Base-by-base conservation (phyloP, 2,888 invertebrate genomes). In the Cephus rjabovi region DNA sequence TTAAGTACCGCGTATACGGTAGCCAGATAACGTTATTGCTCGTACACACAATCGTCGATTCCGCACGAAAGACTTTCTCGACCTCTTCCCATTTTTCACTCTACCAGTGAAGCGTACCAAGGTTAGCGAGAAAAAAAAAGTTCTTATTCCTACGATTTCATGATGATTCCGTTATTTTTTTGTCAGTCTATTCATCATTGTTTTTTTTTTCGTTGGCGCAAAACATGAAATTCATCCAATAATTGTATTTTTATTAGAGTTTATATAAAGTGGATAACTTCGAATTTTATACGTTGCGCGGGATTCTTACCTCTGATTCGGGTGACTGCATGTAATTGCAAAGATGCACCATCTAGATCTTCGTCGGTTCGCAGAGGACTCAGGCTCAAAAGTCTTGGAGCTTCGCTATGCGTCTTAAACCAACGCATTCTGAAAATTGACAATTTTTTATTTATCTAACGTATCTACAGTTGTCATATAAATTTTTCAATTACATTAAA, bases 301-400 rank as follows among this genome's bases (percentile, higher is more conserved):
- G 86, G 40, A 91, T 89, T 82, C 91, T 90, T 89, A 94, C 93
- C 86, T 93, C 92, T 85, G 92, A 70, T 31, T 83, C 87, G 88
- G 79, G 89, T 86, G 78, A 89, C 80, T 40, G 88, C 85, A 83
- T 88, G 89, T 80, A 89, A 87, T 81, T 88, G 89, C 78, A 90
- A 85, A 79, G 90, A 88, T 79, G 88, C 87, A 78, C 87, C 88
- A 84, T 90, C 89, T 85, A 87, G 88, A 82, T 90, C 90, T 84
- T 89, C 91, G 81, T 92, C 91, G 80, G 89, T 90, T 83, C 93
- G 90, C 78, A 93, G 89, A 69, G 95, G 95, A 82, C 95, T 95
- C 81, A 95, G 93, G 91, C 95, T 95, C 83, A 95, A 93, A 88
- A 95, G 93, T 92, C 95, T 93, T 86, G 95, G 95, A 90, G 95